These are phyloP conservation scores for Drosophila gaucha DNA, from an alignment of 2,888 invertebrate species.

Conservation along the genomic window DNA sequence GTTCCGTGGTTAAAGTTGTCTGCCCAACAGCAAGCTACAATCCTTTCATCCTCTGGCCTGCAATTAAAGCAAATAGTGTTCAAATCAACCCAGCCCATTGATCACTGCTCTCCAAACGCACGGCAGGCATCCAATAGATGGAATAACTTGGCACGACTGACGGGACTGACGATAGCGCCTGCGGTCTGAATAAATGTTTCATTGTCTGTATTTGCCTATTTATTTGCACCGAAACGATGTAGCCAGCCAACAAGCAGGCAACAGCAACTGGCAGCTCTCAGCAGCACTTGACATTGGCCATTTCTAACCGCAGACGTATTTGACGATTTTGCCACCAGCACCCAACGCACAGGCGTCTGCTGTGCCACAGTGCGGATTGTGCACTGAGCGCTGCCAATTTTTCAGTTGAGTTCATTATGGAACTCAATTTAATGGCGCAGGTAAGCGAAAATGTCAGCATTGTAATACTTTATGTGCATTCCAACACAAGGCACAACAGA, in stretches of 20 bases:
- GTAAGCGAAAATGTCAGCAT: constrained; percentile 48
- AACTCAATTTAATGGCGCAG: constrained; percentile 55
- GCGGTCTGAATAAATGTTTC: constrained; percentile 50
- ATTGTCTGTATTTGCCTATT: constrained; percentile 70
- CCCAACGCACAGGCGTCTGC: background rate
- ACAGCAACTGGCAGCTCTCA: background rate
- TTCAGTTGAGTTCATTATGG: constrained; percentile 70
- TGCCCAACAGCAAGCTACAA: constrained; percentile 30
- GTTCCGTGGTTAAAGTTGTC: constrained; percentile 13
- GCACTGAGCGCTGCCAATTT: constrained; percentile 54
- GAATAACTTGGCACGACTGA: constrained; percentile 48
- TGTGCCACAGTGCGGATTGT: constrained; percentile 25
- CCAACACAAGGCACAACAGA: constrained; percentile 1
- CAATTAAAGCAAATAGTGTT: constrained; percentile 62
- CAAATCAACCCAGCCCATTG: constrained; percentile 48
- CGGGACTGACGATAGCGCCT: constrained; percentile 8
- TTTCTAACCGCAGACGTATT: constrained; percentile 63
- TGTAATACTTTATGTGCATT: constrained; percentile 51
- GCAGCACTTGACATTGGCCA: constrained; percentile 22
- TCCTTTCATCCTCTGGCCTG: constrained; percentile 40
- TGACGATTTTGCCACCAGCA: constrained; percentile 26
- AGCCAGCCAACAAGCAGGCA: constrained; percentile 30
- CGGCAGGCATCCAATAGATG: constrained; percentile 66
- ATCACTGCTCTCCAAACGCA: too few species aligned
- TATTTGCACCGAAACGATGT: constrained; percentile 48